phyloP scores from a whole-genome alignment of 2,113 vertebrate genomes.

The Etia nguti region DNA sequence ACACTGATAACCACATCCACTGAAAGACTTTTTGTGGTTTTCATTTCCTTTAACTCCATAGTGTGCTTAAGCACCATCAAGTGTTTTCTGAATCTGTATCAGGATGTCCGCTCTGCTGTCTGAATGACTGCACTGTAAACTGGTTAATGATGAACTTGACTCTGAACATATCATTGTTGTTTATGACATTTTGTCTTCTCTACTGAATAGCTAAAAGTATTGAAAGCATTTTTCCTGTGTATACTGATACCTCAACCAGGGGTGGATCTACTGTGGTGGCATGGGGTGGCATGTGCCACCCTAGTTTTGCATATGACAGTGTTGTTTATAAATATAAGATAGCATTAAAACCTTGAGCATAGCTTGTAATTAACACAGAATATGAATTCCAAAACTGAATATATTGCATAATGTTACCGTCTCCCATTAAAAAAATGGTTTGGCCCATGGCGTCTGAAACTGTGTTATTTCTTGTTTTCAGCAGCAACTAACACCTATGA shows the following conservation, averaged over 20 bases:
- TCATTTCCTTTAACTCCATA: background rate
- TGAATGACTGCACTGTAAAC: background rate
- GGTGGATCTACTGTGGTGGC: background rate
- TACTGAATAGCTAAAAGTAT: background rate
- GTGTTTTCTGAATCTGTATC: background rate
- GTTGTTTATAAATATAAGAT: background rate
- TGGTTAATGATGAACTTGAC: background rate
- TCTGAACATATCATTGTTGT: background rate
- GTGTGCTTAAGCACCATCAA: background rate
- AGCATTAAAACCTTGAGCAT: background rate
- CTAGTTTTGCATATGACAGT: background rate
- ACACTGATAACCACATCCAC: background rate
- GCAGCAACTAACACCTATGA: no score
- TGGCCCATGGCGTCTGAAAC: background rate
- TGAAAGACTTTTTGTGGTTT: background rate
- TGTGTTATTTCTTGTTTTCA: background rate
- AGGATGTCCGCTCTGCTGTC: background rate
- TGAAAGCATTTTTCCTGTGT: background rate
- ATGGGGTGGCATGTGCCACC: background rate
- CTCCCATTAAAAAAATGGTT: background rate
- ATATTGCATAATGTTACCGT: rapidly evolving
- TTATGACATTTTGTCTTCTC: background rate
- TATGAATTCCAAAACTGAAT: background rate
- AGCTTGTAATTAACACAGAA: background rate
- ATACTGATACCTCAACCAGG: background rate